Base-by-base conservation (phyloP, 1,140 invertebrate genomes). In the Physella acuta region DNA sequence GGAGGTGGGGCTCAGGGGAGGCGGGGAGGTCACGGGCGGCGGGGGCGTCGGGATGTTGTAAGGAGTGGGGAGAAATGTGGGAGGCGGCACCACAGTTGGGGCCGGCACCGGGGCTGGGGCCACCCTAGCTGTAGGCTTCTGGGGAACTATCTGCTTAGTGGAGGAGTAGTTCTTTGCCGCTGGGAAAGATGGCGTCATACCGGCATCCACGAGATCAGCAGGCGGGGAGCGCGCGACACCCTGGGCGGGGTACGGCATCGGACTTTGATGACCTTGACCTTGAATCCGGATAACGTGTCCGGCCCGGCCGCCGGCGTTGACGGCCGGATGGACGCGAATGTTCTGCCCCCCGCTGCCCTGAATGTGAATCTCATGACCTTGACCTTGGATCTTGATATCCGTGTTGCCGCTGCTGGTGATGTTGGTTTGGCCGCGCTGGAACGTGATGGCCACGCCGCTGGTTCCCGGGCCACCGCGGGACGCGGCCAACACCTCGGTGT, bases 251-350 rank as follows among this genome's bases (percentile, higher is more conserved):
- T 67, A 39, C 31, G 55, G 64, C 31, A 56, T 1, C 1, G 55
- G 51, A 8, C 36, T 28, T n/a, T 55, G 64, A 16, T 67, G 64
- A 4, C 64, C 64, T 8, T 55, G 51, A 1, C 64, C 64, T 14
- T 67, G 64, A 20, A 67, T 67, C 24, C 64, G 30, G 64, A 67
- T 67, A 2, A 67, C 53, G 52, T 55, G 64, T 30, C 64, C 64
- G 26, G 51, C 24, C 14, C 34, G 64, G 5, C 64, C 64, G 14
- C 52, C 64, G 24, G 31, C 33, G 4, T 30, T 8, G 0, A 55
- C 24, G 16, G 64, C 33, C 28, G 51, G 64, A 17, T 55, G 53
- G 31, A 67, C 64, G 16, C 64, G 51, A 26, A 67, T 67, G 52
- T 67, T 67, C 34, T 67, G 64, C 24, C 64, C 31, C 30, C 64